Conservation (phyloP, 2,797 vertebrate species). For the Pogoniulus pusillus region DNA sequence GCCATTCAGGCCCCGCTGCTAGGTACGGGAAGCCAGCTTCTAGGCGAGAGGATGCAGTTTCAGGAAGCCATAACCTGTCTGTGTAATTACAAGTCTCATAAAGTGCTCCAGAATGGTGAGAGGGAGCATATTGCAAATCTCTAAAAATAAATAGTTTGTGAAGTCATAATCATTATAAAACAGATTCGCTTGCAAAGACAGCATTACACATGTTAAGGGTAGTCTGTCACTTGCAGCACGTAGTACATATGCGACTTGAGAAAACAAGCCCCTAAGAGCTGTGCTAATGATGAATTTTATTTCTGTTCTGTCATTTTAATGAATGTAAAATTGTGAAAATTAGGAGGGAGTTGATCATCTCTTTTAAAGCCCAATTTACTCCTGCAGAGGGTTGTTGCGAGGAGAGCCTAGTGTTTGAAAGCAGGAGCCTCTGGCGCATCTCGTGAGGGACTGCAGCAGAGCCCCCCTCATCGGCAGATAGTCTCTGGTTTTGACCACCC, state of each 20-base stretch:
- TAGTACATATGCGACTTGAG: conserved; percentile 50
- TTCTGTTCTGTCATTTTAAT: conserved; percentile 22
- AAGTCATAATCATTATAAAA: conserved; percentile 60
- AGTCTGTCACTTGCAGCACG: conserved; percentile 35
- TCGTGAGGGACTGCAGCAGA: neutral
- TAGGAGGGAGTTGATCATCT: neutral
- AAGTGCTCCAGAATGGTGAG: conserved; percentile 46
- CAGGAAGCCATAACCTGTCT: conserved; percentile 13
- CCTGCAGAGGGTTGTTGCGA: neutral
- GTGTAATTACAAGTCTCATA: conserved; percentile 30
- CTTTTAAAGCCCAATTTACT: neutral
- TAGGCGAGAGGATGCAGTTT: neutral
- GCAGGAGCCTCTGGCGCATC: neutral
- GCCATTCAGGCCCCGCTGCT: neutral
- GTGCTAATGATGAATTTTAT: conserved; percentile 28
- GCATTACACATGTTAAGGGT: conserved; percentile 55
- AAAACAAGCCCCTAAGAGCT: conserved; percentile 1
- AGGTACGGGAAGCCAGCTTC: neutral
- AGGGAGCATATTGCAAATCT: conserved; percentile 60
- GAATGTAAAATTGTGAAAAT: neutral
- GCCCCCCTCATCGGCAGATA: neutral
- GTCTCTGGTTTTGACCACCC: neutral
- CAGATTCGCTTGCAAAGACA: conserved; percentile 52
- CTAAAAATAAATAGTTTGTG: conserved; percentile 65
- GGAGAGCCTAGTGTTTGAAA: neutral